Evolutionary conservation across 1,140 invertebrate species (phyloP).

Genomic region (Dinothrombium tinctorium): DNA sequence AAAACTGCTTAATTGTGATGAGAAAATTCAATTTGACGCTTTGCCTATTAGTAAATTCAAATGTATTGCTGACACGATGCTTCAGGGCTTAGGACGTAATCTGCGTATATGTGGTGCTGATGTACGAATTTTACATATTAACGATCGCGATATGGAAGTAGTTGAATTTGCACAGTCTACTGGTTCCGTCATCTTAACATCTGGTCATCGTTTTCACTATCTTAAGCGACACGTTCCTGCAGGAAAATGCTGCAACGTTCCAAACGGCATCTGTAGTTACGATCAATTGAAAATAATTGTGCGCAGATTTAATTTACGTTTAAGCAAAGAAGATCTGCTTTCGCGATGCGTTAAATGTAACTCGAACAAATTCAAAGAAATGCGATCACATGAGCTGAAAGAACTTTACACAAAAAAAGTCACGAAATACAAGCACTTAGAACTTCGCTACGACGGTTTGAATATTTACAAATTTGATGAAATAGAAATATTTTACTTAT

Average conservation of each 20-base stretch:
- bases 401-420: too few relatives aligned
- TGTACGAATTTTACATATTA: conserved; percentile 18
- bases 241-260: conserved; percentile 28
- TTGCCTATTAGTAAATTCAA: conserved; percentile 17
- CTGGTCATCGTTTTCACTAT: conserved; percentile 21
- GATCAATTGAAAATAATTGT: conserved; percentile 35
- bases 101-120: conserved; percentile 22
- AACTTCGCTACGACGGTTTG: conserved; percentile 17
- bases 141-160: conserved; percentile 18
- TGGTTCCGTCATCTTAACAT: conserved; percentile 20
- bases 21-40: conserved; percentile 2
- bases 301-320: conserved; percentile 31
- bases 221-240: conserved; percentile 23
- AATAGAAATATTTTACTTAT: conserved; percentile 19
- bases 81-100: conserved; percentile 20
- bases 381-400: background rate
- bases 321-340: conserved; percentile 34
- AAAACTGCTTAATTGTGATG: background rate
- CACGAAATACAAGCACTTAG: too few relatives aligned
- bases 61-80: conserved; percentile 23
- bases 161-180: conserved; percentile 19
- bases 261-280: conserved; percentile 21
- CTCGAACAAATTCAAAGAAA: background rate
- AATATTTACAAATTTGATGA: conserved; percentile 16
- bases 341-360: conserved; percentile 30